These are phyloP conservation scores for Myotis daubentonii DNA, from an alignment of 2,797 vertebrate genomes.

Conservation along the genomic window DNA sequence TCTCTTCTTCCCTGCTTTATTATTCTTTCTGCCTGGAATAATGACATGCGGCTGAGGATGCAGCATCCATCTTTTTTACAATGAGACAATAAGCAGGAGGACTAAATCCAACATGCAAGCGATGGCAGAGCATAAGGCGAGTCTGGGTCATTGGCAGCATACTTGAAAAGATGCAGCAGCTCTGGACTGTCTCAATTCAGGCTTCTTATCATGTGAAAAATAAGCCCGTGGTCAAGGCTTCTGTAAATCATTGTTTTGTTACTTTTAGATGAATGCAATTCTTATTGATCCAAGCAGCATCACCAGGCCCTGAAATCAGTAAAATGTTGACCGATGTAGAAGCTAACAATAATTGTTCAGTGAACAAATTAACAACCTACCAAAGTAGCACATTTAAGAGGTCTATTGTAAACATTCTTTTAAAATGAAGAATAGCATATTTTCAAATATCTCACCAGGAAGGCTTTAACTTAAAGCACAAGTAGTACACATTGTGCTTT, in stretches of 20 bases:
- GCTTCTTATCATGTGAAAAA: conserved; percentile 15
- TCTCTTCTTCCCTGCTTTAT: not conserved
- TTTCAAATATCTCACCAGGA: not conserved
- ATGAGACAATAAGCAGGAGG: not conserved
- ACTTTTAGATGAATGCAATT: not conserved
- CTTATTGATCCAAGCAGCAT: not conserved
- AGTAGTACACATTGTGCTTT: not conserved
- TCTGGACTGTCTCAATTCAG: not conserved
- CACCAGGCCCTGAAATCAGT: conserved; percentile 30
- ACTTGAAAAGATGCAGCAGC: not conserved
- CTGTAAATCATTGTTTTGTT: not conserved
- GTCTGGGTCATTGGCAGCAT: not conserved
- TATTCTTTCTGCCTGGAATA: not conserved
- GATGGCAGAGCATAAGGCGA: not conserved
- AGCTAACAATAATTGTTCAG: not conserved
- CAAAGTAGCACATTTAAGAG: not conserved
- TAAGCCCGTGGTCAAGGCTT: not conserved
- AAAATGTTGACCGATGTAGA: not conserved
- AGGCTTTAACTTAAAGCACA: not conserved
- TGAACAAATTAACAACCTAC: not conserved
- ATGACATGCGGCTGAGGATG: not conserved
- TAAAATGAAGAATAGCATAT: not conserved
- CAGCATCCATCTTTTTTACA: not conserved
- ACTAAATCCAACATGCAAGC: not conserved
- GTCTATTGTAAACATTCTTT: not conserved